Evolutionary conservation across 30 jellyfish, hydroid and myxozoan species (phyloP).

Genomic region (Aurelia aurita): DNA sequence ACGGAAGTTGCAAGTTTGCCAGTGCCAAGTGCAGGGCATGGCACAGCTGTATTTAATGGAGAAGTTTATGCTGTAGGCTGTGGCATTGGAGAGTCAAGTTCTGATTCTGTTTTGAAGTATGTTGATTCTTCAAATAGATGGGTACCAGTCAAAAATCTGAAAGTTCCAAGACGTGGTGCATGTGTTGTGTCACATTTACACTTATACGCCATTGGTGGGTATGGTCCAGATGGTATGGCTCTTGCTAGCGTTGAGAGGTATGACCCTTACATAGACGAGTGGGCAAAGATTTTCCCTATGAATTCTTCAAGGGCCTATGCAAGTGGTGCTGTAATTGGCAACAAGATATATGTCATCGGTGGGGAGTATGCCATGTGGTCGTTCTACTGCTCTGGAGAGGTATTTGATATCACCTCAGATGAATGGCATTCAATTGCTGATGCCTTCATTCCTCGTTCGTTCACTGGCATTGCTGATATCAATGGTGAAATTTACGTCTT

Average conservation of each 20-base stretch:
- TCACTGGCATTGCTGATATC: slow-evolving; percentile 74
- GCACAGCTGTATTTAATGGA: slow-evolving; percentile 82
- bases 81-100: slow-evolving; percentile 67
- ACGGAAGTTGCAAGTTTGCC: slow-evolving; percentile 55
- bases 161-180: slow-evolving; percentile 95
- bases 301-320: slow-evolving; percentile 96
- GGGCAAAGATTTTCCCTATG: slow-evolving; percentile 98
- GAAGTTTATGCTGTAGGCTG: slow-evolving; percentile 94
- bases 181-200: slow-evolving; percentile 91
- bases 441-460: slow-evolving; percentile 86
- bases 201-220: slow-evolving; percentile 96
- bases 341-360: slow-evolving; percentile 91
- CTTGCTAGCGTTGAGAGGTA: slow-evolving; percentile 97
- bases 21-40: slow-evolving; percentile 78
- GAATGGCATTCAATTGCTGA: slow-evolving; percentile 95
- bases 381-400: slow-evolving; percentile 96
- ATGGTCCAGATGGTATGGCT: slow-evolving; percentile 91
- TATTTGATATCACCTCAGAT: slow-evolving; percentile 82
- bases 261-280: slow-evolving; percentile 89
- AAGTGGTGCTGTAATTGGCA: slow-evolving; percentile 91
- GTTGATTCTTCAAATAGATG: slow-evolving; percentile 56
- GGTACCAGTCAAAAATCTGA: slow-evolving; percentile 71
- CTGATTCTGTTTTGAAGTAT: slow-evolving; percentile 76
- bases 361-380: slow-evolving; percentile 99
- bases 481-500: slow-evolving; percentile 70